A percentile compares a stretch with the other conserved stretches of the same genome.
phyloP scores from a whole-genome alignment of 2,888 invertebrate species.

The Scrobipalpa atriplicella region DNA sequence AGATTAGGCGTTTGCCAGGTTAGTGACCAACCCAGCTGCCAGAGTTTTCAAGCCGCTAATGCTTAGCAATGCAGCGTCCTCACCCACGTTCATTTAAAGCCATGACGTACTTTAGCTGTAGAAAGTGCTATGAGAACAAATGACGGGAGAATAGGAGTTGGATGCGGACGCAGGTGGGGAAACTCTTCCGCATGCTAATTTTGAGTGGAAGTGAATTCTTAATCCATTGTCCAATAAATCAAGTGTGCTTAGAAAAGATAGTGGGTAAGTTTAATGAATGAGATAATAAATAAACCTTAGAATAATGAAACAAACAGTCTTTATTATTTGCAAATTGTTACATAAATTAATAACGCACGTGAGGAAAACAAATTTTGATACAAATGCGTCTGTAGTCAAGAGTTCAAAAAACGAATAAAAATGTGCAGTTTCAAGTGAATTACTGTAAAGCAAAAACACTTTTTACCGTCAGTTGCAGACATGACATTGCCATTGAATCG shows the following conservation, averaged over 20 bases:
- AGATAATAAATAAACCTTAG: too few species aligned
- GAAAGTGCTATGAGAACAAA: conserved; percentile 71
- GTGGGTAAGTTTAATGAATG: too few species aligned
- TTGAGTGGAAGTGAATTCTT: conserved; percentile 30
- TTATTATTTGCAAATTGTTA: too few species aligned
- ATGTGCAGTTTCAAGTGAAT: not conserved
- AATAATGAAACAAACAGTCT: too few species aligned
- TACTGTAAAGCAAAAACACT: not conserved
- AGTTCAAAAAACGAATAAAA: not conserved
- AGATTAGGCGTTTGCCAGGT: too few species aligned
- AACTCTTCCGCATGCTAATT: conserved; percentile 63
- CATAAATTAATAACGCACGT: too few species aligned
- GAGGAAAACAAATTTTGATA: too few species aligned
- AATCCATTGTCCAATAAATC: not conserved
- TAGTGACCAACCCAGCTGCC: too few species aligned
- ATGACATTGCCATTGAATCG: not conserved
- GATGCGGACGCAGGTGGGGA: conserved; percentile 48
- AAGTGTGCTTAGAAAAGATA: not conserved
- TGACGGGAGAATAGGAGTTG: conserved; percentile 57
- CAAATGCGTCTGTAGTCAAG: too few species aligned
- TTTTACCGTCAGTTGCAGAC: conserved; percentile 8
- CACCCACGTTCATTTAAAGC: conserved; percentile 39
- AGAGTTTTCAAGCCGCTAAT: too few species aligned
- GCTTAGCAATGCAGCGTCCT: too few species aligned
- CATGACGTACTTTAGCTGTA: conserved; percentile 39